Percentiles rank a stretch among this genome's conserved stretches.
Conservation (phyloP, 2,113 vertebrate species). For the Equus przewalskii region DNA sequence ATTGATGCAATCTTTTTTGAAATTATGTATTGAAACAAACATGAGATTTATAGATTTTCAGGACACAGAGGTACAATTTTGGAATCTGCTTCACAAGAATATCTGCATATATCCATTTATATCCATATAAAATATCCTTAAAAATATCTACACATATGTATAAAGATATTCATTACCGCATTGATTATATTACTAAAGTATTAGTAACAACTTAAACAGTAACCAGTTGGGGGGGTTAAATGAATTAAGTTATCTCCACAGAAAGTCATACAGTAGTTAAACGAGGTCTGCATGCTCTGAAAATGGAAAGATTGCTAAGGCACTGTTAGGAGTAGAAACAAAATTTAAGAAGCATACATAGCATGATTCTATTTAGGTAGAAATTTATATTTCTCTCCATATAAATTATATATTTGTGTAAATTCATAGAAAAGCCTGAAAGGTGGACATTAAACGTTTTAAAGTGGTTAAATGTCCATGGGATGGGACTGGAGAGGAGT, state of each 20-base stretch:
- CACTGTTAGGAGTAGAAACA: neutral
- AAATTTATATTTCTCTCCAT: neutral
- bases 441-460: neutral
- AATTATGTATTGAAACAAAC: slow-evolving; percentile 1
- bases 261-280: neutral
- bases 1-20: neutral
- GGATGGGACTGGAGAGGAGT: neutral
- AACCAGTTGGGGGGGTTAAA: neutral
- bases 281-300: neutral
- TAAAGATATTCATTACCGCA: neutral
- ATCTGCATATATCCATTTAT: neutral
- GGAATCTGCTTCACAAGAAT: neutral
- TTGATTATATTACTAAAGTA: neutral
- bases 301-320: neutral
- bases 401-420: neutral
- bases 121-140: neutral
- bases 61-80: neutral
- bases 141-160: neutral
- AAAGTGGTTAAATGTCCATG: neutral
- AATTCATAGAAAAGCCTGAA: neutral
- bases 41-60: neutral
- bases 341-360: neutral
- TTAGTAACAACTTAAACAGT: neutral
- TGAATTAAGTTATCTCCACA: neutral
- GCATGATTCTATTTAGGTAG: neutral